These are phyloP conservation scores for Hyppa rectilinea DNA, from an alignment of 2,888 invertebrate genomes.

Conservation along the genomic window DNA sequence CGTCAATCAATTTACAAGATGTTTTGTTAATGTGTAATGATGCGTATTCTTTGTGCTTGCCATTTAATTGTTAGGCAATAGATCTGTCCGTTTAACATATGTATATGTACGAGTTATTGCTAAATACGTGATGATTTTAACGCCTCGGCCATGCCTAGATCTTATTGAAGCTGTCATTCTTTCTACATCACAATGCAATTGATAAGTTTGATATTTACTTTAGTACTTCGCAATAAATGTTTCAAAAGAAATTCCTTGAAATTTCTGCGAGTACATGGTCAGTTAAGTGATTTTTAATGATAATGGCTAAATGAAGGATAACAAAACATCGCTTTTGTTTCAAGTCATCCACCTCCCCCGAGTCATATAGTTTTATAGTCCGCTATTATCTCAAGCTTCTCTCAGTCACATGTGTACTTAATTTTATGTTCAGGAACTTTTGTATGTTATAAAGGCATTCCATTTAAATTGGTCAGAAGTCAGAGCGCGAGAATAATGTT, in stretches of 20 bases:
- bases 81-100: constrained; percentile 82
- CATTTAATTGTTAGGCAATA: constrained; percentile 89
- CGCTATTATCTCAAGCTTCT: constrained; percentile 65
- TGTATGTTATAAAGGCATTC: constrained; percentile 56
- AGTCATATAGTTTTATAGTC: constrained; percentile 61
- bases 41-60: constrained; percentile 87
- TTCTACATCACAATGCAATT: constrained; percentile 53
- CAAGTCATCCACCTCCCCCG: constrained; percentile 4
- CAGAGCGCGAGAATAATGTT: constrained; percentile 67
- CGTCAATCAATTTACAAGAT: constrained; percentile 87
- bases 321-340: constrained; percentile 40
- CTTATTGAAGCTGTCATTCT: constrained; percentile 67
- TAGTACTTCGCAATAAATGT: constrained; percentile 34
- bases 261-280: constrained; percentile 14
- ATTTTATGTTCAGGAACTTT: constrained; percentile 57
- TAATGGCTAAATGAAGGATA: constrained; percentile 30
- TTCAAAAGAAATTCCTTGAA: constrained; percentile 40
- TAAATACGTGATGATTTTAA: constrained; percentile 73
- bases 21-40: constrained; percentile 88
- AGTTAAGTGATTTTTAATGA: constrained; percentile 46
- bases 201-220: constrained; percentile 58
- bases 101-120: constrained; percentile 79
- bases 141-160: constrained; percentile 67
- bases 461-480: constrained; percentile 66
- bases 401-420: constrained; percentile 64